These are phyloP conservation scores for Panagrolaimus sp. DNA, from an alignment of 1,140 invertebrate genomes.

Conservation along the genomic window DNA sequence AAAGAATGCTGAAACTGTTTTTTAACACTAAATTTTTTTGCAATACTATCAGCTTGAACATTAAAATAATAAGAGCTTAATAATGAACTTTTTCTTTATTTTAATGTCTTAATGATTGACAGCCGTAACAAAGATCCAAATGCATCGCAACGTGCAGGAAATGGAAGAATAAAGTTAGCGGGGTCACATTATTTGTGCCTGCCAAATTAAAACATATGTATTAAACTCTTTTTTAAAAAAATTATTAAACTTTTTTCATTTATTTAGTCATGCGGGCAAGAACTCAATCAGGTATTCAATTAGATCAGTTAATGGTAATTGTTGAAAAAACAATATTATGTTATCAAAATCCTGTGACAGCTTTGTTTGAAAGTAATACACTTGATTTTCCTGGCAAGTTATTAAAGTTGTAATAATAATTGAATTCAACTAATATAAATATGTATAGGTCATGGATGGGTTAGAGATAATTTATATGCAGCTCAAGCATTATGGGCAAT, in stretches of 20 bases:
- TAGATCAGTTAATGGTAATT: slow-evolving; percentile 53
- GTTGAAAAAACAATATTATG: slow-evolving; percentile 52
- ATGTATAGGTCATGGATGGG: slow-evolving; percentile 76
- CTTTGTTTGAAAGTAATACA: slow-evolving; percentile 54
- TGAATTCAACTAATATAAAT: slow-evolving; percentile 21
- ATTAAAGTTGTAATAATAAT: not conserved
- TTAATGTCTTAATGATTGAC: too few species aligned
- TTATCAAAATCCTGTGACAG: slow-evolving; percentile 56
- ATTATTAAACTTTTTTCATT: not conserved
- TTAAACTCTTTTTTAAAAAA: too few species aligned
- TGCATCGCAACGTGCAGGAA: too few species aligned
- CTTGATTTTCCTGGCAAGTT: slow-evolving; percentile 53
- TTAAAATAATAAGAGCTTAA: too few species aligned
- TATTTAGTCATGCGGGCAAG: slow-evolving; percentile 42
- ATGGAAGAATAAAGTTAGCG: too few species aligned
- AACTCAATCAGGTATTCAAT: slow-evolving; percentile 51
- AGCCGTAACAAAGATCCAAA: too few species aligned
- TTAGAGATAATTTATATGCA: slow-evolving; percentile 94
- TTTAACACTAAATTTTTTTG: too few species aligned
- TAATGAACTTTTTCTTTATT: too few species aligned
- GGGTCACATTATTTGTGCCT: too few species aligned
- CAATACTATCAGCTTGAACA: too few species aligned
- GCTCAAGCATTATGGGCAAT: slow-evolving; percentile 94
- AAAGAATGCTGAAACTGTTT: too few species aligned
- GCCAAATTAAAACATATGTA: too few species aligned